These are phyloP conservation scores for Chloropsis hardwickii DNA, from an alignment of 2,113 vertebrate genomes.

Conservation along the genomic window DNA sequence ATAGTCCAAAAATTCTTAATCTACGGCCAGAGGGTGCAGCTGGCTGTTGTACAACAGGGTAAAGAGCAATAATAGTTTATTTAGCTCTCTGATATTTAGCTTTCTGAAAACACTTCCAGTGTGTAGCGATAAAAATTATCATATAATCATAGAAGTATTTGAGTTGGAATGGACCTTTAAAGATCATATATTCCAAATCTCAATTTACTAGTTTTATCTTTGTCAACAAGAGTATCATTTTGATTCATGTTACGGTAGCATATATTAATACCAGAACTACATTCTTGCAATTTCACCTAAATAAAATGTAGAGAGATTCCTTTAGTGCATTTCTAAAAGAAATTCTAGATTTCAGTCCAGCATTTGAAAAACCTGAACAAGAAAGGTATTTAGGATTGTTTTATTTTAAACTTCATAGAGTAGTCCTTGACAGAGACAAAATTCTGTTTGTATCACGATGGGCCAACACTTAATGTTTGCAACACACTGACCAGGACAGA, in stretches of 20 bases:
- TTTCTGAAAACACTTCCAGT: background rate
- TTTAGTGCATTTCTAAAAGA: background rate
- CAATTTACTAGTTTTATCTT: background rate
- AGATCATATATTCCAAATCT: background rate
- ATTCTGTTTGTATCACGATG: background rate
- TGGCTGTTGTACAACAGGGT: background rate
- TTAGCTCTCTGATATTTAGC: slow-evolving; percentile 22
- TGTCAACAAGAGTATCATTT: background rate
- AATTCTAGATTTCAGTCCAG: background rate
- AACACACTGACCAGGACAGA: background rate
- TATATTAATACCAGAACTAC: background rate
- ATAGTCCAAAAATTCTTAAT: background rate
- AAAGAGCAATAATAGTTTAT: slow-evolving; percentile 16
- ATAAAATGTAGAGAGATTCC: background rate
- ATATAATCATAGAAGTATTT: background rate
- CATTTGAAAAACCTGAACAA: background rate
- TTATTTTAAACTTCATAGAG: background rate
- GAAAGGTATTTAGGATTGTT: background rate
- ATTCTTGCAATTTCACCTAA: background rate
- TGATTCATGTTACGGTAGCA: background rate
- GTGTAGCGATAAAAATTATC: background rate
- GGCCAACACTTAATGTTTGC: background rate
- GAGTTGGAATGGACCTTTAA: background rate
- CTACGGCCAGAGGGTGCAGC: background rate
- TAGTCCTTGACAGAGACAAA: background rate